Evolutionary conservation across 2,797 vertebrate genomes (phyloP), one percentile per base, ranked within the genome.

Genomic region (Podarcis siculus): DNA sequence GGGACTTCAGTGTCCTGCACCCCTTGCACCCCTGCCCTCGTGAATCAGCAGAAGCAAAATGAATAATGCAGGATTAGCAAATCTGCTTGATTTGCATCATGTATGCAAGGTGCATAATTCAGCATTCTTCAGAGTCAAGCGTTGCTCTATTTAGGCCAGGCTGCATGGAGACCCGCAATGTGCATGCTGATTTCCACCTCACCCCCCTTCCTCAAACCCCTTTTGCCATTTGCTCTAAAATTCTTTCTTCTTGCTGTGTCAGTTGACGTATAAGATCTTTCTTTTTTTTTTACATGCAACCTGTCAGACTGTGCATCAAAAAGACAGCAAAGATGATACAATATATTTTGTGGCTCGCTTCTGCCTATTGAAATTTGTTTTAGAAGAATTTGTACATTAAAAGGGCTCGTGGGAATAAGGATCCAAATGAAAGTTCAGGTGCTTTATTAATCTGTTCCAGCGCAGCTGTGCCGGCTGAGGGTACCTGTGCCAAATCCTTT

Each of bases 401-500:
- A 90, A 75, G 37, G 12, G 69, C 82, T 85, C 79, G 88, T 89
- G 87, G 27, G n/a, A 32, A 67, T 88, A 30, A 85, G 58, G 6
- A 3, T 42, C 35, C 39, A 86, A 89, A 79, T 89, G 66, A 89
- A 76, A 85, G 37, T 92, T 88, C 3, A 66, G 87, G 58, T 83
- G 8, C 67, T 84, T 91, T 93, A 86, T 35, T 88, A 58, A 79
- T 92, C 86, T 78, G 35, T 21, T 82, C 30, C 37, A 85, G 21
- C 27, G 27, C 42, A 85, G 61, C 67, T 90, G 86, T 90, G 55
- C 88, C 77, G 49, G 49, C 86, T 88, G 77, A 87, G 23, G 35
- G 35, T 93, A 79, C 32, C 6, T 87, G 82, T 8, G 42, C 75
- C 86, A 1, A 86, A 88, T 86, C 21, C 69, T 93, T 92, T 92